Evolutionary conservation across 2,888 invertebrate genomes (phyloP), one percentile per base, ranked within the genome.

Genomic region (Spilosoma lubricipeda): DNA sequence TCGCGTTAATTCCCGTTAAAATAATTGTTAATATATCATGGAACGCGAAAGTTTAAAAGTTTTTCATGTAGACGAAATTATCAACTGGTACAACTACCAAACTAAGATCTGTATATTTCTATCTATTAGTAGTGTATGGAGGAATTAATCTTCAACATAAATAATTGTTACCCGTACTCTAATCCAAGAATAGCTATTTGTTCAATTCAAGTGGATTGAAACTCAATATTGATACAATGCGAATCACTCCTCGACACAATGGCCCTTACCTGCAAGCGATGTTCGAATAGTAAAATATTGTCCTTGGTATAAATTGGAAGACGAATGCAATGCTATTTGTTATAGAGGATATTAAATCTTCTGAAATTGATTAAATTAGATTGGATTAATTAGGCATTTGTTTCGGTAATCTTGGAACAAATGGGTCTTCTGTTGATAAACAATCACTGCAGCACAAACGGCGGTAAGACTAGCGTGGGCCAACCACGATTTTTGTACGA

Each of bases 191-290:
- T 15, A 67, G n/a, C 15, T 59, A 45, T 73, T 73, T 71, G 67
- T 68, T 73, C 67, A 52, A 56, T 68, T 42, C 33, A 63, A 76
- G 76, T 71, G 65, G 65, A 80, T 75, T 75, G 42, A 65, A 70
- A 67, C 65, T 63, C 23, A 71, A 74, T 66, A 71, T 73, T 30
- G 33, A 39, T 69, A 79, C 65, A 76, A 76, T 59, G 4, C 74
- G 66, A 30, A 45, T 48, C 64, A 23, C 33, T 67, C 20, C 67
- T 56, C 30, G 11, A 45, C 67, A 75, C 71, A 74, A 73, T 70
- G 68, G 45, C 75, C 39, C 71, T 80, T 73, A 69, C 77, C 65
- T 77, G 36, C 67, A 66, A 74, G 72, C 64, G 48, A 71, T 65
- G 52, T 70, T 56, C 65, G 7, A 65, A 66, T 73, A 20, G 30